phyloP scores from a whole-genome alignment of 2,888 invertebrate species.

The Drosophila helvetica region DNA sequence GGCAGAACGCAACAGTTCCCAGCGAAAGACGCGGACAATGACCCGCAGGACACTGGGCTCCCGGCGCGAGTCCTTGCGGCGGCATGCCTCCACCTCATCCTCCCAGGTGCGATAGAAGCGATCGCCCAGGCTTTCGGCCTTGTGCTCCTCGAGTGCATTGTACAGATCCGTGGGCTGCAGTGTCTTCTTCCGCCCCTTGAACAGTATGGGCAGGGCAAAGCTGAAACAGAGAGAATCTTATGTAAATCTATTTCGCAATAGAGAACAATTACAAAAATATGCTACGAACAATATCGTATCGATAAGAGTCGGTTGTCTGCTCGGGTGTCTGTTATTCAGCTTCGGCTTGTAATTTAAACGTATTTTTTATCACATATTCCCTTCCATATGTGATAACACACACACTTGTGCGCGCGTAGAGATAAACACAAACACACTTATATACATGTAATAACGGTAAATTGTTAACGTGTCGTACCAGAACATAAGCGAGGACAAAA shows the following conservation, averaged over 20 bases:
- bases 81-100: slow-evolving; percentile 84
- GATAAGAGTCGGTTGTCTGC: slow-evolving; percentile 33
- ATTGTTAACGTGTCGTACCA: slow-evolving; percentile 81
- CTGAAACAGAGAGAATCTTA: slow-evolving; percentile 83
- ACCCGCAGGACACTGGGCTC: slow-evolving; percentile 83
- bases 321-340: slow-evolving; percentile 15
- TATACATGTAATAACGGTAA: slow-evolving; percentile 2
- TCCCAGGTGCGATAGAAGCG: slow-evolving; percentile 86
- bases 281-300: slow-evolving; percentile 48
- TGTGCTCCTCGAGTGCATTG: slow-evolving; percentile 88
- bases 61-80: slow-evolving; percentile 60
- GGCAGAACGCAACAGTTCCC: slow-evolving; percentile 86
- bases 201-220: slow-evolving; percentile 91
- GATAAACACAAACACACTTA: slow-evolving; percentile 1
- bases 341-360: slow-evolving; percentile 22
- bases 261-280: slow-evolving; percentile 56
- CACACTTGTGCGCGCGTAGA: background rate
- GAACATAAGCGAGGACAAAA: slow-evolving; percentile 87
- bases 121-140: slow-evolving; percentile 87
- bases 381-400: slow-evolving; percentile 9
- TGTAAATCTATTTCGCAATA: slow-evolving; percentile 35
- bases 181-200: slow-evolving; percentile 89
- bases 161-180: slow-evolving; percentile 90
- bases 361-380: slow-evolving; percentile 3
- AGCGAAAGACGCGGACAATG: slow-evolving; percentile 86